Evolutionary conservation across 2,797 vertebrate species (phyloP), one percentile per base, ranked within the genome.

Genomic region (Remorina albescens): DNA sequence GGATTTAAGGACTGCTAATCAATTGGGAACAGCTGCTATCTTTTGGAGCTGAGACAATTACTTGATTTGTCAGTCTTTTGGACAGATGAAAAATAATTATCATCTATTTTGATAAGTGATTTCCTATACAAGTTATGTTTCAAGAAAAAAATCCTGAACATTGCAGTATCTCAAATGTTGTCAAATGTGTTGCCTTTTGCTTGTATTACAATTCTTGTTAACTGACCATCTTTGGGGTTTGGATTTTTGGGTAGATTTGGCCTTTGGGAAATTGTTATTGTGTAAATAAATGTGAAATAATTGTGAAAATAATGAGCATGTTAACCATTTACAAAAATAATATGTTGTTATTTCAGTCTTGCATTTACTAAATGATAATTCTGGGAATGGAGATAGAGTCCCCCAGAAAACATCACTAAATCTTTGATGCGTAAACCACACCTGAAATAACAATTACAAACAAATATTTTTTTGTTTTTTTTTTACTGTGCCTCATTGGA

Each of bases 401-500:
- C n/a, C n/a, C n/a, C n/a, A n/a, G n/a, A n/a, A n/a, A 62, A 16
- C 28, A 65, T 2, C 18, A 5, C 0, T 15, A 37, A 36, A 36
- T 28, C 7, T 42, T 26, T 13, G 30, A 32, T 19, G 36, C n/a
- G n/a, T n/a, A n/a, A n/a, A n/a, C n/a, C n/a, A 30, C 23, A 58
- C 41, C 42, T 46, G 58, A 53, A 62, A 41, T 62, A 57, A n/a
- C 8, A 64, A 68, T 78, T 67, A 81, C 30, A 75, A 50, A 42
- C 53, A 60, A 57, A 67, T 37, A 76, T 21, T n/a, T n/a, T n/a
- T n/a, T n/a, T n/a, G n/a, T n/a, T n/a, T n/a, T n/a, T n/a, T 59
- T 72, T 82, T 72, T 76, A 28, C 49, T 39, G 37, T 50, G 67
- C 13, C 5, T 21, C 50, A 76, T 66, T 46, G 56, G 63, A 81